Evolutionary conservation across 2,888 invertebrate species (phyloP), one percentile per base, ranked within the genome.

Genomic region (Ecliptopera silaceata): DNA sequence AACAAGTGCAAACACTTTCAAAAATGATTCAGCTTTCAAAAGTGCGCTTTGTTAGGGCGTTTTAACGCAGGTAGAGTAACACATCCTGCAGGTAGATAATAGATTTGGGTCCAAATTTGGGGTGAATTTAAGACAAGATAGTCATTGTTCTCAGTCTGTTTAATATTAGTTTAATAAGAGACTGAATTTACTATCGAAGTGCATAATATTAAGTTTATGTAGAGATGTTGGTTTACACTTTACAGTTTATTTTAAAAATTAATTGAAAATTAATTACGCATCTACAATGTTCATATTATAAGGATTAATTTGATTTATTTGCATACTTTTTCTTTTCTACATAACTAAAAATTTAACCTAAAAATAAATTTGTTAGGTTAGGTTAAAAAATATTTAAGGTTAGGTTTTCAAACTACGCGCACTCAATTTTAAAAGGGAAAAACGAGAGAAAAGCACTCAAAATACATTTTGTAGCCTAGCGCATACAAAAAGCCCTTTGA

Each of bases 401-500:
- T 22, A 22, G 22, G 22, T 22, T 4, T 20, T 20, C 20, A 18
- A 18, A 11, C 4, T 8, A 4, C n/a, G 29, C 15, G 15, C 26
- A 29, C 2, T 13, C 13, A 43, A 15, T 15, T 26, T 32, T 31
- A 1, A 13, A 8, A 31, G 18, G 43, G 20, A n/a, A n/a, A n/a
- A n/a, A n/a, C n/a, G n/a, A n/a, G n/a, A n/a, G n/a, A n/a, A 20
- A 43, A 51, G 26, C 39, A 26, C 26, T 32, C 6, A n/a, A 6
- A 41, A 13, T 15, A 15, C n/a, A 36, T 39, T 41, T 47, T 15
- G 20, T 29, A 39, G 22, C 8, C 29, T 52, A 52, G 43, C 12
- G 15, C 13, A 15, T 29, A 36, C 26, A 49, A 46, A 32, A 46
- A 54, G 2, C 10, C 50, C 54, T 59, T 59, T 59, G 58, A 50